Evolutionary conservation across 2,888 invertebrate species (phyloP).

Genomic region (Ptychoptera contaminata): DNA sequence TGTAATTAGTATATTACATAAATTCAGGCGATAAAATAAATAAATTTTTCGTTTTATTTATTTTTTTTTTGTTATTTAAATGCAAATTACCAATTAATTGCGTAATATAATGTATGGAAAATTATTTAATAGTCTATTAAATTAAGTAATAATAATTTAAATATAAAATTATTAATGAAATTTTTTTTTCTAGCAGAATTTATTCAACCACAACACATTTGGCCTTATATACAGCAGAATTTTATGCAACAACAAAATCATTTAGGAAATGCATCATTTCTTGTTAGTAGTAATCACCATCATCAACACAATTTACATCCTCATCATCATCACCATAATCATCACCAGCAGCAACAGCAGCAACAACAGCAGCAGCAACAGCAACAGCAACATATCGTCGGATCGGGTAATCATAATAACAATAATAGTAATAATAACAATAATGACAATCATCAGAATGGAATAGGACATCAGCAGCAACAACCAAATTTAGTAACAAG

Average conservation of each 20-base stretch:
- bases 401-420: constrained; percentile 10
- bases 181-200: constrained; percentile 21
- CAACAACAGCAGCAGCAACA: constrained; percentile 27
- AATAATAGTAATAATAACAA: constrained; percentile 7
- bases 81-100: no score
- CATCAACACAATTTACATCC: constrained; percentile 13
- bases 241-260: constrained; percentile 30
- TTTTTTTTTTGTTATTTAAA: no score
- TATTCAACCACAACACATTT: constrained; percentile 34
- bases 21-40: no score
- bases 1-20: no score
- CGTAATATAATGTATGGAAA: no score
- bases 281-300: constrained; percentile 27
- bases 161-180: no score
- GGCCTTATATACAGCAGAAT: constrained; percentile 34
- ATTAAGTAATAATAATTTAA: no score
- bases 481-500: constrained; percentile 2
- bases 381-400: constrained; percentile 31
- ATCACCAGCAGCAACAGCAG: no score
- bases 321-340: constrained; percentile 26
- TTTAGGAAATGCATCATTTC: constrained; percentile 31
- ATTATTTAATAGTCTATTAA: no score
- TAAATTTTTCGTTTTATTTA: no score
- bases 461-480: constrained; percentile 4
- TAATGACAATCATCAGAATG: constrained; percentile 15